Percentiles rank a stretch among this genome's conserved stretches.
These are phyloP conservation scores for Conomelus anceps DNA, from an alignment of 2,888 invertebrate genomes.

Conservation along the genomic window DNA sequence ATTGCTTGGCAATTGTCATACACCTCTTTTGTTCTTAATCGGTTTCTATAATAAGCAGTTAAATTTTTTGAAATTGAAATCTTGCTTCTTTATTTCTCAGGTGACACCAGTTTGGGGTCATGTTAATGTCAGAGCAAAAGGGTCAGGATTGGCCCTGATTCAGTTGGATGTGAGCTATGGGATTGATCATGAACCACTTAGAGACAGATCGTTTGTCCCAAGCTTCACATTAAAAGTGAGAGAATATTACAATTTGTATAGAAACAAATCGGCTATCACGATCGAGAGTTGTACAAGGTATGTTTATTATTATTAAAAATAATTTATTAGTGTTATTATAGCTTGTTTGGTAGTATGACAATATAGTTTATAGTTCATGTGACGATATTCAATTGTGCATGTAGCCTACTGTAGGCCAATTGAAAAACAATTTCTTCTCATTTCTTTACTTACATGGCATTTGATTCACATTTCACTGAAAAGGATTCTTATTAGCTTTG, in stretches of 20 bases:
- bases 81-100: conserved; percentile 34
- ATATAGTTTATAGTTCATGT: no score
- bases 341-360: no score
- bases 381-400: no score
- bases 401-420: no score
- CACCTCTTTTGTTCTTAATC: neutral
- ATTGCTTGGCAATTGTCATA: no score
- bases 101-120: conserved; percentile 46
- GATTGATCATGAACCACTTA: conserved; percentile 41
- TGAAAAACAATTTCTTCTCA: no score
- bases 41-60: neutral
- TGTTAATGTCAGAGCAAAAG: conserved; percentile 46
- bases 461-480: no score
- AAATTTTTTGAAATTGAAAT: neutral
- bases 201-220: conserved; percentile 40
- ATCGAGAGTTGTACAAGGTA: conserved; percentile 41
- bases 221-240: conserved; percentile 45
- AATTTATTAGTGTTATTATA: no score
- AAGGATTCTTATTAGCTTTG: no score
- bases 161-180: conserved; percentile 46
- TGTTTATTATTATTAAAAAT: no score
- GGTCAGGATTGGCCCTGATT: conserved; percentile 48
- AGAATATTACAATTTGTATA: conserved; percentile 39
- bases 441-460: no score
- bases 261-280: conserved; percentile 41